Evolutionary conservation across 2,113 vertebrate genomes (phyloP), one percentile per base, ranked within the genome.

Genomic region (Petromus typicus): DNA sequence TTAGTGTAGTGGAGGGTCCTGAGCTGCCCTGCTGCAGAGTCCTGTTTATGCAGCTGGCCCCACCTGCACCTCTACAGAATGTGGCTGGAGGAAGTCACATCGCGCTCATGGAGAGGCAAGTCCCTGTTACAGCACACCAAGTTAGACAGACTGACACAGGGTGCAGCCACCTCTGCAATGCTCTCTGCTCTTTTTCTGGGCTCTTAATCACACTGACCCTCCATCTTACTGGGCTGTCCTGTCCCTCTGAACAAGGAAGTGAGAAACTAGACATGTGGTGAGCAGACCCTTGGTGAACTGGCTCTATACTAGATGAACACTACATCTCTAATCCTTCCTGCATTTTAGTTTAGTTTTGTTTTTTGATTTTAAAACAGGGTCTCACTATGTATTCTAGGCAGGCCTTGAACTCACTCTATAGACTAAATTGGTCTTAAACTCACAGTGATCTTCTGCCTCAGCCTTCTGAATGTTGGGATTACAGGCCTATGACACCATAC

Each of bases 271-370:
- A 22, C 7, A 7, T 8, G 40, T 25, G 43, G 20, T 14, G 56
- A 86, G 61, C 13, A 12, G 17, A 30, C 48, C 27, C 69, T 80
- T 90, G 13, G 30, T 64, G 54, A 23, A 45, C 3, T 22, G 23
- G 0, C 25, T 84, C 32, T n/a, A 5, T 8, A 23, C 1, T 22
- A 12, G n/a, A 10, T 13, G 16, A 13, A 27, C 0, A 11, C 66
- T 86, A 7, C 59, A 86, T 18, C 59, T 13, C 12, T 63, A 51
- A n/a, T 32, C 66, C 14, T 73, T 5, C 23, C 40, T 45, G 23
- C 69, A 73, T 4, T 43, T 73, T 25, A 71, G n/a, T 37, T 20
- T 37, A 5, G 10, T 43, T 56, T 56, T 56, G 54, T 56, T 56
- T 54, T 7, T 56, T 59, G 48, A 51, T 59, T 59, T 59, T 59